Evolutionary conservation across 2,888 invertebrate genomes (phyloP).

Genomic region (Drosophila subquinaria): DNA sequence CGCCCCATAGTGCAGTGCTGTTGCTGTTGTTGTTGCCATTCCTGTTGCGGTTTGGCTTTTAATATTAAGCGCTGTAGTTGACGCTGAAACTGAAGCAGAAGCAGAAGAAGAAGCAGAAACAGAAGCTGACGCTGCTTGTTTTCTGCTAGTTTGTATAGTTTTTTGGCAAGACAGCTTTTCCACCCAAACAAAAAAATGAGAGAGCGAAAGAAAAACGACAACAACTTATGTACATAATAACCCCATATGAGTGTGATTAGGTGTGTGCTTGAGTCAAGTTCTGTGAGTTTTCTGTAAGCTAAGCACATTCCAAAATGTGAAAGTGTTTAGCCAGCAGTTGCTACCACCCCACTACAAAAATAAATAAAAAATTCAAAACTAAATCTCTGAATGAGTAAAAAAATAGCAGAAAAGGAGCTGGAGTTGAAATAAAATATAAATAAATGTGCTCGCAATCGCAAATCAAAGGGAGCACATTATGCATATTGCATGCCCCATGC

Average conservation of each 20-base stretch:
- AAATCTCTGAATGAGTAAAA: constrained; percentile 31
- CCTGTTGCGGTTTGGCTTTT: constrained; percentile 69
- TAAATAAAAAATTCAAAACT: constrained; percentile 69
- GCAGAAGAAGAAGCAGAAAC: constrained; percentile 6
- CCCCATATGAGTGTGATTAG: constrained; percentile 42
- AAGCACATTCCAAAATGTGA: constrained; percentile 61
- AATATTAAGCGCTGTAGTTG: constrained; percentile 74
- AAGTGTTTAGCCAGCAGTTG: constrained; percentile 67
- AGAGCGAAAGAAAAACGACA: constrained; percentile 16
- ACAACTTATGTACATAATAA: constrained; percentile 49
- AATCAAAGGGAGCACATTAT: constrained; percentile 76
- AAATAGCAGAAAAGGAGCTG: constrained; percentile 25
- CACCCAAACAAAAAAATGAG: constrained; percentile 6
- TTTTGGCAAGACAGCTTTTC: constrained; percentile 45
- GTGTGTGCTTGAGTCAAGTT: constrained; percentile 40
- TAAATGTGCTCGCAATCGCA: constrained; percentile 71
- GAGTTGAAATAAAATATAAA: constrained; percentile 73
- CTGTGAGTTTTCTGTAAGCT: constrained; percentile 52
- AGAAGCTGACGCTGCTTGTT: constrained; percentile 73
- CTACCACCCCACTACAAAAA: constrained; percentile 1
- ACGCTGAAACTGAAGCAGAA: constrained; percentile 37
- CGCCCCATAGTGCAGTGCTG: no score
- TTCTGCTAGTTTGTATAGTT: constrained; percentile 72
- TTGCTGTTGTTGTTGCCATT: constrained; percentile 20
- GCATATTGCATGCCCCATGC: constrained; percentile 70